Conservation (phyloP, 2,113 vertebrate genomes). For the Zosterops pallidus region DNA sequence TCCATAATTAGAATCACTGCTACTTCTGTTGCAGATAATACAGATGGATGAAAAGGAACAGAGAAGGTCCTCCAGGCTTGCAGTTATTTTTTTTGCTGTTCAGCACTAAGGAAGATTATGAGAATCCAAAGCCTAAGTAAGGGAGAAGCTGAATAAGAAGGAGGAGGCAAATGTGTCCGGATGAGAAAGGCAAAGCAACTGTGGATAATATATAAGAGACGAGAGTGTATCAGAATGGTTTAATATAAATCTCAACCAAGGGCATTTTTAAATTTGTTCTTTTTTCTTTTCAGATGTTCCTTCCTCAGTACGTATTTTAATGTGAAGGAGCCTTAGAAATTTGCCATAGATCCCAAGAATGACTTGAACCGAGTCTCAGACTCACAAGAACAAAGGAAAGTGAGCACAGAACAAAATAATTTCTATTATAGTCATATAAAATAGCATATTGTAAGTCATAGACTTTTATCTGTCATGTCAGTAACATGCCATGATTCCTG, state of each 20-base stretch:
- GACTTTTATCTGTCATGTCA: neutral
- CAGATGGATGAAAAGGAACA: conserved; percentile 25
- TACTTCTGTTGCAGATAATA: conserved; percentile 20
- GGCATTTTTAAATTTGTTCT: neutral
- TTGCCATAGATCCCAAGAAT: neutral
- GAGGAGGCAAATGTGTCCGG: neutral
- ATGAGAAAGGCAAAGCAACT: neutral
- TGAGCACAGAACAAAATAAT: neutral
- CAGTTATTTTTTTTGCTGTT: neutral
- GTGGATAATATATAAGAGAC: neutral
- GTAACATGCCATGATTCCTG: neutral
- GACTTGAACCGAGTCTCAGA: neutral
- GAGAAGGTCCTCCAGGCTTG: neutral
- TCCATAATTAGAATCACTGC: conserved; percentile 27
- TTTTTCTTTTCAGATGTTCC: neutral
- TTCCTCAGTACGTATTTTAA: neutral
- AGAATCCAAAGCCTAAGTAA: neutral
- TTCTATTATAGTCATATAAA: neutral
- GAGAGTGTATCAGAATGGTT: neutral
- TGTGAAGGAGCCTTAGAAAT: neutral
- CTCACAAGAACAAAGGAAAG: neutral
- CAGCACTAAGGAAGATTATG: neutral
- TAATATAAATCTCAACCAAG: neutral
- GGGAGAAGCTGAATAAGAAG: neutral
- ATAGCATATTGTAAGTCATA: neutral